Evolutionary conservation across 2,888 invertebrate species (phyloP).

Genomic region (Brenthis ino): DNA sequence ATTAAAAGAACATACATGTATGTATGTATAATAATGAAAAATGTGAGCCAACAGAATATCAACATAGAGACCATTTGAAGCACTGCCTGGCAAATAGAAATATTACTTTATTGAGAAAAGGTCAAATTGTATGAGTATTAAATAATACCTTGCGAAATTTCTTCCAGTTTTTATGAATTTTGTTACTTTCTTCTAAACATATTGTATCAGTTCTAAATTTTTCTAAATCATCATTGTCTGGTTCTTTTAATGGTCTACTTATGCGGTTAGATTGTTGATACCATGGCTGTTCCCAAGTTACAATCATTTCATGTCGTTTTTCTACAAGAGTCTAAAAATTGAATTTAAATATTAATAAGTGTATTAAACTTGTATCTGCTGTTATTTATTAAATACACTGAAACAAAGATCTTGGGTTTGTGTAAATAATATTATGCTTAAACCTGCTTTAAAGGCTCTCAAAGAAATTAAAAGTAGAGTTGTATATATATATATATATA

Average conservation of each 20-base stretch:
- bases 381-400: too few species aligned
- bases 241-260: constrained; percentile 49
- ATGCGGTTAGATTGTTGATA: constrained; percentile 57
- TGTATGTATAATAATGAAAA: too few species aligned
- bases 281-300: constrained; percentile 70
- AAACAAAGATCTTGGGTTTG: not conserved
- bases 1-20: too few species aligned
- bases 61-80: too few species aligned
- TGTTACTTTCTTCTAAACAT: constrained; percentile 56
- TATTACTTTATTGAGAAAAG: not conserved
- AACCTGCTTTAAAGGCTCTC: too few species aligned
- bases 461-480: too few species aligned
- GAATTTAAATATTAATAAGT: not conserved
- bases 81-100: not conserved
- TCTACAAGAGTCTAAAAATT: constrained; percentile 42
- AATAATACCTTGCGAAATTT: constrained; percentile 57
- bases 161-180: constrained; percentile 60
- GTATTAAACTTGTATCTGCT: not conserved
- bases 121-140: not conserved
- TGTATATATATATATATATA: too few species aligned
- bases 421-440: too few species aligned
- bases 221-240: constrained; percentile 39
- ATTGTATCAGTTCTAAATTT: constrained; percentile 54
- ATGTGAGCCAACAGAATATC: too few species aligned
- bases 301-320: constrained; percentile 46